These are phyloP conservation scores for Euphysa ruthae DNA, from an alignment of 30 jellyfish, hydroid and myxozoan genomes.

Conservation along the genomic window DNA sequence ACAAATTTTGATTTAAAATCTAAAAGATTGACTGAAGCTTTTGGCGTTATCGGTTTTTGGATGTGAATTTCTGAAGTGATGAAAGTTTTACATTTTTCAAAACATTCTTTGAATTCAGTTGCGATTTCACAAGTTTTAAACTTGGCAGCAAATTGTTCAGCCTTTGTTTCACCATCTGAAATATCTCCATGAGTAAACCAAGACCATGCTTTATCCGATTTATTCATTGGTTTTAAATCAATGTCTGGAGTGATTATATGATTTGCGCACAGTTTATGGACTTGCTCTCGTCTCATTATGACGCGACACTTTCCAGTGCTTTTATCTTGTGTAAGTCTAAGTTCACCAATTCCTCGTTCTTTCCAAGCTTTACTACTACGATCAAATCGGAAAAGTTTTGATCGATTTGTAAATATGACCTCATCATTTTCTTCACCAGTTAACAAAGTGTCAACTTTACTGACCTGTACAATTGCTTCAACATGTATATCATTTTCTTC, in stretches of 20 bases:
- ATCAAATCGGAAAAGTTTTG: conserved; percentile 40
- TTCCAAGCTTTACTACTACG: conserved; percentile 6
- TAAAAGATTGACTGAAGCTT: not conserved
- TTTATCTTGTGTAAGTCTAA: conserved; percentile 16
- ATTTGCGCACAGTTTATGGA: conserved; percentile 36
- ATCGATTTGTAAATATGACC: conserved; percentile 20
- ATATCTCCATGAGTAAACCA: conserved; percentile 43
- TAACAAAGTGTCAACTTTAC: not conserved
- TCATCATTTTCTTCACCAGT: conserved; percentile 46
- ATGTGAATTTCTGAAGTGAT: not conserved
- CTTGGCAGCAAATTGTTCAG: conserved; percentile 13
- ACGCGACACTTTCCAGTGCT: conserved; percentile 31
- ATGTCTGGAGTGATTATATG: conserved; percentile 38
- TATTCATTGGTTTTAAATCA: conserved; percentile 21
- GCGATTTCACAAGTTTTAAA: conserved; percentile 8
- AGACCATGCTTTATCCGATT: conserved; percentile 20
- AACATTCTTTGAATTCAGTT: conserved; percentile 13
- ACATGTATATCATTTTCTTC: conserved; percentile 26
- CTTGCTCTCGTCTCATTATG: conserved; percentile 26
- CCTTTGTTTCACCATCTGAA: conserved; percentile 31
- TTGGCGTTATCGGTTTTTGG: not conserved
- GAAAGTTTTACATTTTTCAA: conserved; percentile 6
- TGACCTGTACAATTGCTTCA: conserved; percentile 30
- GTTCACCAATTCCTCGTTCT: conserved; percentile 42
- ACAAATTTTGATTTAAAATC: not conserved